Evolutionary conservation across 2,888 invertebrate species (phyloP).

Genomic region (Oligia fasciuncula): DNA sequence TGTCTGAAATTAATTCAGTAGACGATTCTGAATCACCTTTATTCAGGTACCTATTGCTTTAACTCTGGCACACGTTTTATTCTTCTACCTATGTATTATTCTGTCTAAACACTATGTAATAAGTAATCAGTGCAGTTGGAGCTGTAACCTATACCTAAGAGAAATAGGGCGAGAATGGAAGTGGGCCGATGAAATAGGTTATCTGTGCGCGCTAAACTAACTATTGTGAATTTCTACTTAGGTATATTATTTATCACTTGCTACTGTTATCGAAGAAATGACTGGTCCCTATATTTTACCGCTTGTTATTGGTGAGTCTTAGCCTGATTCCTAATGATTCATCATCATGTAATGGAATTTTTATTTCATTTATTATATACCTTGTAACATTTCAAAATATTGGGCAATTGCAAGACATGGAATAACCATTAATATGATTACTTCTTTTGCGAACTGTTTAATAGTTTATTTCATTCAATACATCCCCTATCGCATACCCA

Average conservation of each 20-base stretch:
- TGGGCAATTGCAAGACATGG: background rate
- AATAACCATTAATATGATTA: background rate
- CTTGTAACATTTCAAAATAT: constrained; percentile 8
- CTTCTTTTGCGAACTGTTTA: background rate
- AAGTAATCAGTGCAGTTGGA: constrained; percentile 17
- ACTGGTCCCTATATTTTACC: background rate
- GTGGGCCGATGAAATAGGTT: constrained; percentile 60
- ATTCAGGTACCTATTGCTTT: background rate
- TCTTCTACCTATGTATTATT: background rate
- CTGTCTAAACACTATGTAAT: background rate
- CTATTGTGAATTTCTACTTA: constrained; percentile 14
- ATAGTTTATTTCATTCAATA: constrained; percentile 33
- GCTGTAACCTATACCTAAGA: constrained; percentile 38
- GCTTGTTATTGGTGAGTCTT: background rate
- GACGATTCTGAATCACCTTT: too few relatives aligned
- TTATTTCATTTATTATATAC: too few relatives aligned
- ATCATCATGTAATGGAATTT: background rate
- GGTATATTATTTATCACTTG: constrained; percentile 8
- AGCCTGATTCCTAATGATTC: constrained; percentile 8
- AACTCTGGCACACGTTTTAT: too few relatives aligned
- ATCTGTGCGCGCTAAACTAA: constrained; percentile 46
- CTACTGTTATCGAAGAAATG: constrained; percentile 1
- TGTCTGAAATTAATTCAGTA: too few relatives aligned
- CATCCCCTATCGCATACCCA: constrained; percentile 24
- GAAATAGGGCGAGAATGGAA: constrained; percentile 52